Percentiles rank a stretch among this genome's conserved stretches.
Conservation (phyloP, 2,113 vertebrate species). For the Gambusia affinis region DNA sequence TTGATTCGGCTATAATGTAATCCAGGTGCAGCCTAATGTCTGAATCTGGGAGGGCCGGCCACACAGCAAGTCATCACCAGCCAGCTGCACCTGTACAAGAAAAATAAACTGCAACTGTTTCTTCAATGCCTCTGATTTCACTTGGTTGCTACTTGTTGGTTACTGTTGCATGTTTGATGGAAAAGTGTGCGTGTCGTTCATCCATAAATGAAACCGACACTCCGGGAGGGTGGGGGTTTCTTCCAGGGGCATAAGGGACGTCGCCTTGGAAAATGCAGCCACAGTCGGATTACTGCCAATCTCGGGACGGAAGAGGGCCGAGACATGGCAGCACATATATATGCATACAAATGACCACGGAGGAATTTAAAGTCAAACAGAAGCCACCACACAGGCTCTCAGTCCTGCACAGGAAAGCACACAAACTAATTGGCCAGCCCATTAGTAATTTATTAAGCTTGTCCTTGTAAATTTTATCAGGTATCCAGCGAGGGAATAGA, state of each 20-base stretch:
- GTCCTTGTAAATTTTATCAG: constrained; percentile 80
- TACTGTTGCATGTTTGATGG: neutral
- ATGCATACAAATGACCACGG: constrained; percentile 58
- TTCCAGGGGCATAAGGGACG: neutral
- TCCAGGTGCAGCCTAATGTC: neutral
- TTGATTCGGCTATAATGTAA: neutral
- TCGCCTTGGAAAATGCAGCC: constrained; percentile 3
- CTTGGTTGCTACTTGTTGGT: neutral
- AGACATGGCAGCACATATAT: constrained; percentile 24
- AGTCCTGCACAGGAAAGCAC: constrained; percentile 42
- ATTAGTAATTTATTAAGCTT: constrained; percentile 81
- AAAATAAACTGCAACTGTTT: neutral
- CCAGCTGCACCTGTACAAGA: neutral
- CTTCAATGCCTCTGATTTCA: neutral
- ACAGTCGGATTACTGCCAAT: constrained; percentile 1
- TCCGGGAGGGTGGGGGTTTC: neutral
- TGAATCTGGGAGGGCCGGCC: neutral
- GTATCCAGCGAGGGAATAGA: constrained; percentile 75
- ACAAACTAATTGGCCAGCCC: constrained; percentile 77
- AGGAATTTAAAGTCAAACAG: constrained; percentile 42
- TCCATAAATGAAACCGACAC: neutral
- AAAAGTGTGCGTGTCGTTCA: neutral
- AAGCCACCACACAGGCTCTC: constrained; percentile 5
- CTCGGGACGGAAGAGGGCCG: constrained; percentile 9
- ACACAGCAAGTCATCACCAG: neutral